phyloP scores from a whole-genome alignment of 2,888 invertebrate species.

The Stenurella melanura region DNA sequence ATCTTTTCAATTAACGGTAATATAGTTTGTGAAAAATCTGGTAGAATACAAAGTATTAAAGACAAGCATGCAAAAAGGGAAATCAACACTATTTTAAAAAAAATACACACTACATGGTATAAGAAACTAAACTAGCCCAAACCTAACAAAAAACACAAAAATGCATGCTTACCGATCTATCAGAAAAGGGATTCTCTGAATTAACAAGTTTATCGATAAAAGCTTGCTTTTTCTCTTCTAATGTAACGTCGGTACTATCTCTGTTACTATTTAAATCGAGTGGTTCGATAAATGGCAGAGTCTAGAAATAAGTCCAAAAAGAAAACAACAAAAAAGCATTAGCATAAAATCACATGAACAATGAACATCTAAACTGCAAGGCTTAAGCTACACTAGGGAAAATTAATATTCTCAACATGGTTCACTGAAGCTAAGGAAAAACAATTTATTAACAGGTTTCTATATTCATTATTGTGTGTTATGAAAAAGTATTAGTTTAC shows the following conservation, averaged over 20 bases:
- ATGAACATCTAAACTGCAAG: slow-evolving; percentile 32
- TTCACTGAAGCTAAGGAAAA: slow-evolving; percentile 15
- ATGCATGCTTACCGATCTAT: slow-evolving; percentile 71
- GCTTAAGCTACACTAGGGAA: slow-evolving; percentile 26
- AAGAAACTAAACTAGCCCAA: slow-evolving; percentile 17
- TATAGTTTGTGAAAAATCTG: too few relatives aligned
- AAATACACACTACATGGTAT: background rate
- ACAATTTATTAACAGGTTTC: slow-evolving; percentile 16
- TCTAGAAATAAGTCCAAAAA: slow-evolving; percentile 63
- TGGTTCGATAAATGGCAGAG: slow-evolving; percentile 67
- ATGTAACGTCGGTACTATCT: slow-evolving; percentile 57
- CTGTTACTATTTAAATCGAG: slow-evolving; percentile 68
- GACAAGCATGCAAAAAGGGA: background rate
- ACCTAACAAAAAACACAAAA: slow-evolving; percentile 47
- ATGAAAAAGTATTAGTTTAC: too few relatives aligned
- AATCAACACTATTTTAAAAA: background rate
- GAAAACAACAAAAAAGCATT: slow-evolving; percentile 50
- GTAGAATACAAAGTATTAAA: background rate
- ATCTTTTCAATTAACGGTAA: too few relatives aligned
- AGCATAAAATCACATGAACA: slow-evolving; percentile 38
- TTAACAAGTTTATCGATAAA: slow-evolving; percentile 66
- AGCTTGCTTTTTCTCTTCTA: slow-evolving; percentile 67
- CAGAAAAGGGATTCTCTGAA: slow-evolving; percentile 66
- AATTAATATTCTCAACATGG: slow-evolving; percentile 4
- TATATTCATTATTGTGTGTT: background rate